Conservation (phyloP, 35 echinoderm and acorn worm genomes). For the Ophiothrix spiculata region DNA sequence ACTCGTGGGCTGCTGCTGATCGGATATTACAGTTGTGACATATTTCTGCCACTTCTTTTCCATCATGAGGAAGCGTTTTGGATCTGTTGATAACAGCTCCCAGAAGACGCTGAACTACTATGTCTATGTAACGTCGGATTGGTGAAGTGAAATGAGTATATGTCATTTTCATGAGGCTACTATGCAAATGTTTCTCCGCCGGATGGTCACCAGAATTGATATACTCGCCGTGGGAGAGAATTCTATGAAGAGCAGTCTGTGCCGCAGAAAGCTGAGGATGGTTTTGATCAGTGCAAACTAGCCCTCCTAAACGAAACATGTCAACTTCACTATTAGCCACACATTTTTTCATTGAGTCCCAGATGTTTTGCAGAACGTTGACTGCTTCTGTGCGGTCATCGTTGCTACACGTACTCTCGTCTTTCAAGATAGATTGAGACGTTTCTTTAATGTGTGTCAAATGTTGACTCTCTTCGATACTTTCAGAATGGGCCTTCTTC, state of each 20-base stretch:
- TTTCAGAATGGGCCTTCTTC: conserved; percentile 19
- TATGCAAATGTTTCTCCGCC: conserved; percentile 22
- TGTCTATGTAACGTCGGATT: conserved; percentile 85
- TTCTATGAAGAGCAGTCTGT: conserved; percentile 33
- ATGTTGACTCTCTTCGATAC: conserved; percentile 5
- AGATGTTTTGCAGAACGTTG: not conserved
- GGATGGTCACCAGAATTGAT: conserved; percentile 48
- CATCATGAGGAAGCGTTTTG: conserved; percentile 36
- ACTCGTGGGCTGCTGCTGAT: conserved; percentile 44
- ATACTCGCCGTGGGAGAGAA: conserved; percentile 51
- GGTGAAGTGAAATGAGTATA: conserved; percentile 97
- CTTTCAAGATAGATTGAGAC: not conserved
- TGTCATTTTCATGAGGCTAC: conserved; percentile 37
- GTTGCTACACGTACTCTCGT: not conserved
- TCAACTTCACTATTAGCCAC: not conserved
- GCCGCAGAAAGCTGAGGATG: conserved; percentile 79
- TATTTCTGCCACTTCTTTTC: conserved; percentile 45
- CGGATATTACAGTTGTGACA: conserved; percentile 62
- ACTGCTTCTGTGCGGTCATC: not conserved
- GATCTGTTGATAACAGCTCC: conserved; percentile 34
- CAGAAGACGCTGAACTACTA: conserved; percentile 80
- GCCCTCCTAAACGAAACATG: conserved; percentile 2
- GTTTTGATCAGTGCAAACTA: conserved; percentile 56
- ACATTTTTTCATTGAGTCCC: not conserved
- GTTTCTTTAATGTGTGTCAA: conserved; percentile 4